These are phyloP conservation scores for Polyodon spathula DNA, from an alignment of 2,113 vertebrate species.

Conservation along the genomic window DNA sequence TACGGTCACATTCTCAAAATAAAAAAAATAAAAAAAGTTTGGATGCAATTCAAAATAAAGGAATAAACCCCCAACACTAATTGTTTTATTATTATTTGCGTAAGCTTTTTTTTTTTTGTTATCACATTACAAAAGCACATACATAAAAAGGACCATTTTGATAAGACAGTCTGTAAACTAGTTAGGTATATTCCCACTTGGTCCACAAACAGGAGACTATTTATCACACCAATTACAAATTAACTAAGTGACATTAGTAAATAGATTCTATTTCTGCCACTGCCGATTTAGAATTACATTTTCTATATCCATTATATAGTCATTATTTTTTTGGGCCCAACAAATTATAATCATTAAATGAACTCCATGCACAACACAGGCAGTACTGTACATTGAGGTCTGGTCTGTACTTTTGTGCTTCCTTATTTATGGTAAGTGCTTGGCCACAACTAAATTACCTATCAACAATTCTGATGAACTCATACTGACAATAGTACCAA, in stretches of 20 bases:
- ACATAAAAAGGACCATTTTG: constrained; percentile 49
- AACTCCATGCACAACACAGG: no score
- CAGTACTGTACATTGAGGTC: no score
- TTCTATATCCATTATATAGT: no score
- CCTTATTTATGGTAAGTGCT: no score
- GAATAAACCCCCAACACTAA: no score
- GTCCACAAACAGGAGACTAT: constrained; percentile 16
- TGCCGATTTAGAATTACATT: not conserved
- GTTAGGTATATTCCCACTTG: constrained; percentile 27
- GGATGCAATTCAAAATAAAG: not conserved
- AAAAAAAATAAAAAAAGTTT: not conserved
- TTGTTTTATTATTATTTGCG: not conserved
- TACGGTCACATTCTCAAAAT: not conserved
- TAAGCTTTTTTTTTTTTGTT: constrained; percentile 45
- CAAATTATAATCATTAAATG: no score
- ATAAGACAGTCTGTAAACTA: constrained; percentile 57
- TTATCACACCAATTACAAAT: constrained; percentile 7
- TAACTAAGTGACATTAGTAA: not conserved
- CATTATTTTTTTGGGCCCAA: no score
- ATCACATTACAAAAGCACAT: constrained; percentile 49
- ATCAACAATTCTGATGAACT: not conserved
- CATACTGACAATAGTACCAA: constrained; percentile 17
- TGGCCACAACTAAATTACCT: no score
- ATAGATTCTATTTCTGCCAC: not conserved
- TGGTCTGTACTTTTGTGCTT: no score